phyloP scores from a whole-genome alignment of 2,888 invertebrate species.

The Dynastes hyllus region DNA sequence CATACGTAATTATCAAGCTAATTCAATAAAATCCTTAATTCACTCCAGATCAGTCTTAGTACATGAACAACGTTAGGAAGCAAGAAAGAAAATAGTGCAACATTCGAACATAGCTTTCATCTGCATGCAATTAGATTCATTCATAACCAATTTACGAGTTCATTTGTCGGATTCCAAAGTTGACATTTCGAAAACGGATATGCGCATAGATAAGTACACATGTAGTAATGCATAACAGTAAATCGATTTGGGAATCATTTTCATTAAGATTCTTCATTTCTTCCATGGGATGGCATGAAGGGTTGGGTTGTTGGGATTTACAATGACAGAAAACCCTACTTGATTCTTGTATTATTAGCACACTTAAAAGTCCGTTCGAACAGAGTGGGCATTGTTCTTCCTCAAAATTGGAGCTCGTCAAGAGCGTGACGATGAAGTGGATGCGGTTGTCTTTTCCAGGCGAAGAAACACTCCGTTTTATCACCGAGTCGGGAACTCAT shows the following conservation, averaged over 20 bases:
- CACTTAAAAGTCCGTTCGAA: slow-evolving; percentile 19
- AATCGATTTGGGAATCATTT: slow-evolving; percentile 12
- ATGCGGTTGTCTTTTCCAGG: slow-evolving; percentile 21
- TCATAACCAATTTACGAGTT: slow-evolving; percentile 28
- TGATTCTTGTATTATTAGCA: neutral
- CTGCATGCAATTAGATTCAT: slow-evolving; percentile 17
- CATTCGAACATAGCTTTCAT: neutral
- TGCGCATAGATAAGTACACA: neutral
- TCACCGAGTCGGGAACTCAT: slow-evolving; percentile 22
- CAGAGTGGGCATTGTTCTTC: slow-evolving; percentile 34
- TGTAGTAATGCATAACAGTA: neutral
- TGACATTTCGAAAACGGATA: slow-evolving; percentile 43
- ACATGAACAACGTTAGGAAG: neutral
- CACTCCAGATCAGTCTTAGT: neutral
- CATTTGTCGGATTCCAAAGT: slow-evolving; percentile 8
- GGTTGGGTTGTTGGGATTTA: neutral
- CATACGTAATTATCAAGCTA: neutral
- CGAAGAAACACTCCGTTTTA: slow-evolving; percentile 33
- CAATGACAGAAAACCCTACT: neutral
- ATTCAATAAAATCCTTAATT: neutral
- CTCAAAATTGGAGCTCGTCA: slow-evolving; percentile 36
- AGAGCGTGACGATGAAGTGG: slow-evolving; percentile 14
- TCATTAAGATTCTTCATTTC: neutral
- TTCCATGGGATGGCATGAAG: neutral
- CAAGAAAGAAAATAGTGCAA: neutral